Evolutionary conservation across 1,140 invertebrate genomes (phyloP).

Genomic region (Calosoma granatense): DNA sequence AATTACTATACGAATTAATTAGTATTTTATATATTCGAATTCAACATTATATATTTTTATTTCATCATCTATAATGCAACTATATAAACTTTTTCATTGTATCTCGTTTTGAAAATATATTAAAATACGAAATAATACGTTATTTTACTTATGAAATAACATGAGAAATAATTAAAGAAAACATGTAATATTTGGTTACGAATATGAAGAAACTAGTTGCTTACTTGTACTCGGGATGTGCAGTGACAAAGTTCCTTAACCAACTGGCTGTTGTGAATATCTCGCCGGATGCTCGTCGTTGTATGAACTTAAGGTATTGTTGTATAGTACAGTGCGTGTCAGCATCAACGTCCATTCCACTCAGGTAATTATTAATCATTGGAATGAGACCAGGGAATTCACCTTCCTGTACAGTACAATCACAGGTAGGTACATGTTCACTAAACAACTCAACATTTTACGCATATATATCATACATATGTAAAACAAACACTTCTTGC

Average conservation of each 20-base stretch:
- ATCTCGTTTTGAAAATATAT: too few species aligned
- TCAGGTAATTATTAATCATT: constrained; percentile 86
- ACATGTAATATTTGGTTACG: background rate
- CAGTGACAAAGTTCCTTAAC: constrained; percentile 82
- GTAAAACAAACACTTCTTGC: constrained; percentile 1
- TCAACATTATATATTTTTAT: background rate
- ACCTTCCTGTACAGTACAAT: constrained; percentile 45
- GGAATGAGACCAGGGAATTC: constrained; percentile 93
- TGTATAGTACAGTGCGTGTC: constrained; percentile 94
- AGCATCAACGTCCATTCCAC: constrained; percentile 89
- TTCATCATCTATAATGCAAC: too few species aligned
- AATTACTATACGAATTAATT: too few species aligned
- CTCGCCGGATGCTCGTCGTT: constrained; percentile 77
- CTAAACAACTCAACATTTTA: background rate
- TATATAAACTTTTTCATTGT: too few species aligned
- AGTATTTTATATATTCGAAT: constrained; percentile 1
- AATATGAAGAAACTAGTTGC: too few species aligned
- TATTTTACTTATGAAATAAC: constrained; percentile 10
- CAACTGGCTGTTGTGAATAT: constrained; percentile 81
- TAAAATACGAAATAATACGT: constrained; percentile 14
- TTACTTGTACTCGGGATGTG: constrained; percentile 84
- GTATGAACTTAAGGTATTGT: constrained; percentile 93
- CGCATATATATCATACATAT: background rate
- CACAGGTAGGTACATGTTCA: background rate
- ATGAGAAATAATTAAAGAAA: background rate